Percentiles rank a stretch among this genome's conserved stretches.
Evolutionary conservation across 92 coral and sea anemone genomes (phyloP).

Genomic region (Phenganax stokvisi): DNA sequence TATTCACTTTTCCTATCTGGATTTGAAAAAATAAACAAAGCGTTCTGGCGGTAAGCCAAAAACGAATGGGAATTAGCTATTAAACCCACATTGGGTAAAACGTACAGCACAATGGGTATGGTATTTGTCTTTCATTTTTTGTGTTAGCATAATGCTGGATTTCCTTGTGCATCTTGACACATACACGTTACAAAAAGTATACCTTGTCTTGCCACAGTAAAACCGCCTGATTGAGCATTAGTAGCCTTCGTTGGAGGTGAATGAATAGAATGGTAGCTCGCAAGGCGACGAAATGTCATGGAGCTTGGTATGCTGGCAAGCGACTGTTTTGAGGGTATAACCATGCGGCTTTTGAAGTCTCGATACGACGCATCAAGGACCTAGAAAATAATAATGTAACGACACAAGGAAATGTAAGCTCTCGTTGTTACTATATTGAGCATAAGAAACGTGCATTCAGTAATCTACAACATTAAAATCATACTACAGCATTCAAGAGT

Average conservation of each 20-base stretch:
- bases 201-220: neutral
- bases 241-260: slow-evolving; percentile 16
- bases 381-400: neutral
- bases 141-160: no score
- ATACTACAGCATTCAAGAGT: neutral
- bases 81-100: no score
- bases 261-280: slow-evolving; percentile 27
- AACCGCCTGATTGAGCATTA: neutral
- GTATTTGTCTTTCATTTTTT: no score
- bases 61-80: no score
- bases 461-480: neutral
- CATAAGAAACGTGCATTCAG: neutral
- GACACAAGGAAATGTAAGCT: neutral
- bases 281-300: slow-evolving; percentile 30
- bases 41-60: neutral
- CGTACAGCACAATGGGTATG: no score
- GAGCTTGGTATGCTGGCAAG: slow-evolving; percentile 33
- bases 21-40: neutral
- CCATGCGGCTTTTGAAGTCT: slow-evolving; percentile 33
- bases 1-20: neutral
- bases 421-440: neutral
- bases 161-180: no score
- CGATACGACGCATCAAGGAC: slow-evolving; percentile 39
- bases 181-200: neutral
- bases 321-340: neutral